Base-by-base conservation (phyloP, 2,797 vertebrate genomes). In the Melanotaenia pygmaea region DNA sequence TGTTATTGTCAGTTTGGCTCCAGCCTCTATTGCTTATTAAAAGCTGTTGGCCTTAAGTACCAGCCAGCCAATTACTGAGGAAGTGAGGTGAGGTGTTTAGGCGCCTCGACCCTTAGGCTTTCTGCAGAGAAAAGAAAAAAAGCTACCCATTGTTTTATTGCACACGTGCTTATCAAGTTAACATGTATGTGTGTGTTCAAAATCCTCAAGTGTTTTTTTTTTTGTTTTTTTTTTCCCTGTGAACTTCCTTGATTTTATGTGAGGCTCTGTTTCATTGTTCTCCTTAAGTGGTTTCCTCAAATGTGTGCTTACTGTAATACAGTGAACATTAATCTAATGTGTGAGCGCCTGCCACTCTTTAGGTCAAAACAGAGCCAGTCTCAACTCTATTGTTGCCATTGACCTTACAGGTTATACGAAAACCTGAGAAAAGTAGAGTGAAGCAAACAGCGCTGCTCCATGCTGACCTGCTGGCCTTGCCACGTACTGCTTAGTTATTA, bases 11-110 rank as follows among this genome's bases (percentile, higher is more conserved):
- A 93, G 91, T 94, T 94, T 94, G 93, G 90, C 93, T 94, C 89
- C 90, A 84, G 92, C 91, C 91, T 93, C 92, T 94, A 94, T 94
- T 94, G 94, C 94, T 94, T 94, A 94, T 95, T 95, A 95, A 95
- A 94, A 94, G 93, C 94, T 93, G 92, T 93, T 94, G 93, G 93
- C 90, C 90, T 94, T 94, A 94, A 95, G 92, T 93, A 95, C 92
- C 90, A 93, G 87, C 88, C 82, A 90, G 94, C 93, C 91, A 94
- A 93, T 95, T 94, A 95, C 87, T 82, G 85, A 82, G 85, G 80
- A 86, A 87, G 85, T 68, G 61, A 86, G 85, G 85, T 78, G 86
- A 84, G 30, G 85, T 86, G 90, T 89, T 92, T 87, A 90, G 86
- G 67, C 85, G 83, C 74, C 81, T 43, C 65, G 85, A 83, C 81